A percentile compares a stretch with the other conserved stretches of the same genome.
Conservation (phyloP, 2,888 invertebrate genomes). For the Pediacus dermestoides region DNA sequence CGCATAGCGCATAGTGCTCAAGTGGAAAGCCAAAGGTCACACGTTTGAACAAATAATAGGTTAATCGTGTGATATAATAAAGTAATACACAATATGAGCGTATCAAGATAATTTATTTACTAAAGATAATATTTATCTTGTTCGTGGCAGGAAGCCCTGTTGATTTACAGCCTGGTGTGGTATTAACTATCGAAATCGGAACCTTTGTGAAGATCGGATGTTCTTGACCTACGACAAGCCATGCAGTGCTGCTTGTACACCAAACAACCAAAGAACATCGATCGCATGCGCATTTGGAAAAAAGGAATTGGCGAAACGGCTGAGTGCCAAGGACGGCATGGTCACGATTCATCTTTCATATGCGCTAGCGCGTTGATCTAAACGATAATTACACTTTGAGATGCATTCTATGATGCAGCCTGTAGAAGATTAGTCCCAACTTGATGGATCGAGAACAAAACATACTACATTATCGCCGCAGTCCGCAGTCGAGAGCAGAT, state of each 20-base stretch:
- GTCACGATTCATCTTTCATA: constrained; percentile 25
- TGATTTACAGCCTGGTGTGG: constrained; percentile 12
- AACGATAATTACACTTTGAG: constrained; percentile 17
- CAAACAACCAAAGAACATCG: constrained; percentile 7
- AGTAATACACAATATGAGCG: constrained; percentile 11
- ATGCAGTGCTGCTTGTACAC: constrained; percentile 2
- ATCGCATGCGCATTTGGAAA: too few relatives aligned
- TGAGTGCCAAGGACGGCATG: constrained; percentile 22
- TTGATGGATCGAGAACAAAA: constrained; percentile 17
- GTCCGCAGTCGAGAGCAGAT: constrained; percentile 12
- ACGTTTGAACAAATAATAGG: constrained; percentile 2
- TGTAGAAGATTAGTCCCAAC: constrained; percentile 13
- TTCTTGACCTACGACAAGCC: constrained; percentile 14
- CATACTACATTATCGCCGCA: constrained; percentile 13
- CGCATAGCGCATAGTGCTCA: too few relatives aligned
- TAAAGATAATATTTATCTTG: constrained; percentile 14
- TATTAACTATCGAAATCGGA: constrained; percentile 12
- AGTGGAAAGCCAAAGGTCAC: too few relatives aligned
- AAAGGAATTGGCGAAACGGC: constrained; percentile 12
- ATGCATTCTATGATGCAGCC: constrained; percentile 13
- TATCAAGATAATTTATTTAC: constrained; percentile 11
- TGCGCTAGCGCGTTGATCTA: constrained; percentile 16
- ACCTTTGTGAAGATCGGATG: constrained; percentile 13
- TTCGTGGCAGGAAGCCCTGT: constrained; percentile 14
- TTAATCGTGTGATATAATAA: constrained; percentile 7